Base-by-base conservation (phyloP, 2,113 vertebrate genomes). In the Chascanopsetta lugubris region DNA sequence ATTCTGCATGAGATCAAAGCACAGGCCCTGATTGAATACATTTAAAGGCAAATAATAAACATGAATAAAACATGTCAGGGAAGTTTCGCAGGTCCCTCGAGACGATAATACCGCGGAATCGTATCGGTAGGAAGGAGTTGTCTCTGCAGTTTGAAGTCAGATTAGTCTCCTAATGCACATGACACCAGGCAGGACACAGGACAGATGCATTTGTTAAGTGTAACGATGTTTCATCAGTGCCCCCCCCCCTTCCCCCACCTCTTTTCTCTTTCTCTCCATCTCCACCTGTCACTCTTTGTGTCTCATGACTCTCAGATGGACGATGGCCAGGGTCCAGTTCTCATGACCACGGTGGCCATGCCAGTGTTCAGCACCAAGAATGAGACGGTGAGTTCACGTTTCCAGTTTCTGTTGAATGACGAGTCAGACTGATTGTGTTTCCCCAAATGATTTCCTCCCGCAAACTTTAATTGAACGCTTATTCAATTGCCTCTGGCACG, bases 301-400 rank as follows among this genome's bases (percentile, higher is more conserved):
- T 38, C 34, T 9, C 34, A 38, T 5, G 13, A 72, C 73, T 49
- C n/a, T 72, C 81, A 99, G 97, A 77, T 98, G 87, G 94, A 95
- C 1, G 93, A 97, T 22, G 94, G 93, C 80, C 93, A 95, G 85
- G 92, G 94, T 73, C 90, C 94, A 20, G 94, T 99, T 79, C 84
- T 99, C 88, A 99, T 98, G 97, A 99, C 97, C 55, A 99, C 97
- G 0, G 96, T 99, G 46, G 97, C 97, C 51, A 99, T 99, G 97
- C 97, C 97, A 1, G 97, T 99, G 60, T 99, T 99, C 88, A 99
- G 97, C 87, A 99, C 95, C 78, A 95, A 98, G 89, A 99, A 99
- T 3, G 96, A 98, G 87, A 99, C 97, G 17, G 97, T 99, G 88
- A 98, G 96, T 96, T 60, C 18, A 68, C 20, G 20, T n/a, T n/a